phyloP scores from a whole-genome alignment of 2,888 invertebrate species.

The Papilio gigon region DNA sequence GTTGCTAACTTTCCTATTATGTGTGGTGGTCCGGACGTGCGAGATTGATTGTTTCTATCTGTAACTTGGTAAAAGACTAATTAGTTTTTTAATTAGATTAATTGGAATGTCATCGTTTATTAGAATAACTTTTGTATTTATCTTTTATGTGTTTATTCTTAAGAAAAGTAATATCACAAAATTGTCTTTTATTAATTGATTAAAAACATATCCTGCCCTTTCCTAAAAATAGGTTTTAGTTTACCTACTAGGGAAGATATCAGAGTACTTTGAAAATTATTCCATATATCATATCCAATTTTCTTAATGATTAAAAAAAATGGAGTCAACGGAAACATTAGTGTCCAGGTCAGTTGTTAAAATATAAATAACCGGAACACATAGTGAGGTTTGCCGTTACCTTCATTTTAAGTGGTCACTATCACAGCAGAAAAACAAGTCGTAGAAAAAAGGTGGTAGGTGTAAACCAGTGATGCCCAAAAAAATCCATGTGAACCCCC shows the following conservation, averaged over 20 bases:
- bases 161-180: constrained; percentile 42
- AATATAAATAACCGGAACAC: neutral
- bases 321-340: constrained; percentile 11
- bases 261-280: neutral
- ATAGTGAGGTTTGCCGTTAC: neutral
- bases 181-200: neutral
- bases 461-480: no score
- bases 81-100: constrained; percentile 56
- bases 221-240: neutral
- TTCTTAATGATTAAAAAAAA: constrained; percentile 1
- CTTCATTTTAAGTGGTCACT: no score
- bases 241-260: neutral
- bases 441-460: no score
- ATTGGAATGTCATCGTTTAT: constrained; percentile 60
- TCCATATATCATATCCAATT: neutral
- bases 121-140: constrained; percentile 59
- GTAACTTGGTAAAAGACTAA: constrained; percentile 65
- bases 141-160: constrained; percentile 51
- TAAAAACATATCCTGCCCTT: neutral
- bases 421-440: no score
- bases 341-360: constrained; percentile 13
- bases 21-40: constrained; percentile 46
- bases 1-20: constrained; percentile 42
- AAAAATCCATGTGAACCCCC: no score
- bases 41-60: constrained; percentile 44